Conservation (phyloP, 2,888 invertebrate genomes). For the Tortricodes alternella region DNA sequence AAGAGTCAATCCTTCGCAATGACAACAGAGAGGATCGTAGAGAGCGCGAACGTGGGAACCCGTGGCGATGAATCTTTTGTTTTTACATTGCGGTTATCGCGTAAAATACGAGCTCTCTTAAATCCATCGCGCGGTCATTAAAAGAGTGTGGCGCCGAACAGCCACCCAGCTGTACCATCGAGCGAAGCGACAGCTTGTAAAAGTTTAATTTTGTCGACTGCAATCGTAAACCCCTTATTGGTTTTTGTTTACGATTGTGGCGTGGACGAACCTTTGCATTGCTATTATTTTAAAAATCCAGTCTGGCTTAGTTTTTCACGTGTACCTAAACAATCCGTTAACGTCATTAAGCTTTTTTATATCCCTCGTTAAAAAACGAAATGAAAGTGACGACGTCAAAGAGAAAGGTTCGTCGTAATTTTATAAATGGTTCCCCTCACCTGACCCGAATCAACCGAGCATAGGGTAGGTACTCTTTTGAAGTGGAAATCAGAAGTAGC, state of each 20-base stretch:
- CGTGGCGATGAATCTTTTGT: background rate
- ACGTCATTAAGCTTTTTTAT: constrained; percentile 26
- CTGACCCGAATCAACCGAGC: constrained; percentile 39
- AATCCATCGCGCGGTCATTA: constrained; percentile 10
- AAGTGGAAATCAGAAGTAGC: constrained; percentile 38
- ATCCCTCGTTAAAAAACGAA: constrained; percentile 22
- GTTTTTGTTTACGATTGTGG: constrained; percentile 72
- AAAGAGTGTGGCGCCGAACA: constrained; percentile 53
- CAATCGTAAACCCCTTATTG: constrained; percentile 76
- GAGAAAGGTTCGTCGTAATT: constrained; percentile 40
- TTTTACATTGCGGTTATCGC: background rate
- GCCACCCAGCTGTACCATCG: constrained; percentile 44
- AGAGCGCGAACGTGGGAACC: background rate
- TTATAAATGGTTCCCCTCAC: constrained; percentile 40
- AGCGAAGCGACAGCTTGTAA: constrained; percentile 52
- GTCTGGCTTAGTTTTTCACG: constrained; percentile 17
- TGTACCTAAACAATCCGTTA: background rate
- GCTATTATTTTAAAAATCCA: constrained; percentile 48
- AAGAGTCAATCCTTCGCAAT: constrained; percentile 36
- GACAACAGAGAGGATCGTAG: background rate
- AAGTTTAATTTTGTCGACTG: constrained; percentile 77
- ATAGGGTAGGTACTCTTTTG: constrained; percentile 32
- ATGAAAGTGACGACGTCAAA: constrained; percentile 36
- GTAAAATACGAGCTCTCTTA: background rate
- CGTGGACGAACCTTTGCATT: constrained; percentile 56